phyloP scores from a whole-genome alignment of 1,140 invertebrate species.

The Brachionus calyciflorus region DNA sequence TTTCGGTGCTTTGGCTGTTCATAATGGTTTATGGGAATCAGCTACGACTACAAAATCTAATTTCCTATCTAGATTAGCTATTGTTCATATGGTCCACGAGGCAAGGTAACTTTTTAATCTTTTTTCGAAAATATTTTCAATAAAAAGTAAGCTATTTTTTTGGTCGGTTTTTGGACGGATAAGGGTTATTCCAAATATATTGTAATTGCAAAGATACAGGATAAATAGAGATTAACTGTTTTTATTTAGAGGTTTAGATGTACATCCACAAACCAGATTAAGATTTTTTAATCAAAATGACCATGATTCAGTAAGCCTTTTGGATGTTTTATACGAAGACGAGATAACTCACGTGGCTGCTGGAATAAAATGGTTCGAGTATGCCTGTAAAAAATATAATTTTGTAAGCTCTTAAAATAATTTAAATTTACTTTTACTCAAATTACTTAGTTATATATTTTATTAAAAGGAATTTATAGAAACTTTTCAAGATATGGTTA shows the following conservation, averaged over 20 bases:
- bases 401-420: background rate
- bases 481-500: slow-evolving; percentile 50
- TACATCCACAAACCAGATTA: slow-evolving; percentile 49
- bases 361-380: slow-evolving; percentile 50
- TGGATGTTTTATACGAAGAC: slow-evolving; percentile 50
- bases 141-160: background rate
- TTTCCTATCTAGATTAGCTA: slow-evolving; percentile 49
- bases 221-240: background rate
- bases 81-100: slow-evolving; percentile 51
- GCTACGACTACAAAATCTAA: slow-evolving; percentile 48
- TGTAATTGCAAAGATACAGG: background rate
- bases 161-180: no score
- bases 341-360: slow-evolving; percentile 52
- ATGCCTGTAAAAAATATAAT: slow-evolving; percentile 48
- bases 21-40: slow-evolving; percentile 51
- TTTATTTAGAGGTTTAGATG: slow-evolving; percentile 49
- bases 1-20: slow-evolving; percentile 51
- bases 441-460: background rate
- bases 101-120: slow-evolving; percentile 42
- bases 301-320: slow-evolving; percentile 47
- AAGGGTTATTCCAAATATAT: no score
- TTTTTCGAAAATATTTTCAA: slow-evolving; percentile 46
- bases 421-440: background rate
- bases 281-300: slow-evolving; percentile 50
- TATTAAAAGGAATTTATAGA: slow-evolving; percentile 48